Evolutionary conservation across 64 coral and sea anemone species (phyloP), one percentile per base, ranked within the genome.

Genomic region (Actinia tenebrosa): DNA sequence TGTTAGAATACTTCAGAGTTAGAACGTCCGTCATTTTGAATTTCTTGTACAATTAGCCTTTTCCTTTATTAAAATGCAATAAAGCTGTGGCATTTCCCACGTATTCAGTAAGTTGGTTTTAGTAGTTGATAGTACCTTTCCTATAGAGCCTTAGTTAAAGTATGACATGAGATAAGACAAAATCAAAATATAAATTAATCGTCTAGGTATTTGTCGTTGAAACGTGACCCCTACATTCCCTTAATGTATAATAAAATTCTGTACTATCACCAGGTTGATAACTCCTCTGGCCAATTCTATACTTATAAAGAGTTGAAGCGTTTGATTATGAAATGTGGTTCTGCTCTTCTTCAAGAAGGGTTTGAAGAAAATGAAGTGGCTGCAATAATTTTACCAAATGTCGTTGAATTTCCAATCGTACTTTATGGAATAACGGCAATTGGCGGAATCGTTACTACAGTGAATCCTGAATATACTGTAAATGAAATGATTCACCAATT

Each of bases 391-490:
- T 81, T 91, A 15, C 93, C 93, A 18, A 94, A 94, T 72, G 85
- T 91, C 18, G 71, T 82, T 45, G 93, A 94, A 44, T 94, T 88
- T 87, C 25, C 84, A 6, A 82, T 91, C 83, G 82, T 91, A 7
- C 91, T 85, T 25, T 86, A 88, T 44, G 86, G 89, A 17, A 86
- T 88, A n/a, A 83, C 91, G 53, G 80, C 16, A 14, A 58, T 94
- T 46, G 93, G 93, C 46, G 93, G 93, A 44, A 82, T 84, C 42
- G 52, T 88, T 14, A 94, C 93, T 15, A 94, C 93, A 20, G 64
- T 94, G 59, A 94, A 91, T 27, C 93, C 93, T 47, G 22, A 59
- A n/a, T 91, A 94, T 59, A 94, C 93, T 23, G 89, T 85, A 13
- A 80, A 58, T 4, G 93, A 94, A 79, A 64, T 91, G 44, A 45